Evolutionary conservation across 2,888 invertebrate species (phyloP).

Genomic region (Melitaea athalia): DNA sequence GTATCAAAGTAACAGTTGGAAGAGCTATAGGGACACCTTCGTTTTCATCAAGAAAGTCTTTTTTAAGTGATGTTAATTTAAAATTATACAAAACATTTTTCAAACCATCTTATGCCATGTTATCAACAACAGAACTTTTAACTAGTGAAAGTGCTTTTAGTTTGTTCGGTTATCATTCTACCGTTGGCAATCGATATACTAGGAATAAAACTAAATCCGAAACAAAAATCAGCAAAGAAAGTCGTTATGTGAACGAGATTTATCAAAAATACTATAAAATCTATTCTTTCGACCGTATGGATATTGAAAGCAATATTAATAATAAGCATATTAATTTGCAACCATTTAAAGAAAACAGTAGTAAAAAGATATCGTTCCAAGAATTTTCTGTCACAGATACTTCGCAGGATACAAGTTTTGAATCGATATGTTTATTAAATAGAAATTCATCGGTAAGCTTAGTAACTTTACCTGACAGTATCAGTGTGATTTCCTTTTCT

Average conservation of each 20-base stretch:
- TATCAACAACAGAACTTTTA: not conserved
- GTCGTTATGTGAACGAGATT: not conserved
- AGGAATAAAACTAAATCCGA: conserved; percentile 18
- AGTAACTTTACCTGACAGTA: conserved; percentile 35
- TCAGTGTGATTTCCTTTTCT: conserved; percentile 37
- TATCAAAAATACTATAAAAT: not conserved
- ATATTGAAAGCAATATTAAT: not conserved
- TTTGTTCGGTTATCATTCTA: not conserved
- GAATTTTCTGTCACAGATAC: conserved; percentile 5
- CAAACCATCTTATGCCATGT: not conserved
- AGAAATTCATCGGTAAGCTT: conserved; percentile 53
- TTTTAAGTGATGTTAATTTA: not conserved
- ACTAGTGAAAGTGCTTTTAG: not conserved
- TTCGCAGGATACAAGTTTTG: conserved; percentile 41
- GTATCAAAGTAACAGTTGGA: conserved; percentile 66
- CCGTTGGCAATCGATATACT: not conserved
- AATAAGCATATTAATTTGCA: not conserved
- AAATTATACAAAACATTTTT: not conserved
- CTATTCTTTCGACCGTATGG: not conserved
- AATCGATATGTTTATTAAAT: conserved; percentile 47
- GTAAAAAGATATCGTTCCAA: not conserved
- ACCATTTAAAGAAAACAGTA: not conserved
- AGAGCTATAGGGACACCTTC: conserved; percentile 52
- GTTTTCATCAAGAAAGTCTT: conserved; percentile 40
- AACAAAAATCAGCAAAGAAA: conserved; percentile 6